phyloP scores from a whole-genome alignment of 2,113 vertebrate genomes.

The Solenodon paradoxus region DNA sequence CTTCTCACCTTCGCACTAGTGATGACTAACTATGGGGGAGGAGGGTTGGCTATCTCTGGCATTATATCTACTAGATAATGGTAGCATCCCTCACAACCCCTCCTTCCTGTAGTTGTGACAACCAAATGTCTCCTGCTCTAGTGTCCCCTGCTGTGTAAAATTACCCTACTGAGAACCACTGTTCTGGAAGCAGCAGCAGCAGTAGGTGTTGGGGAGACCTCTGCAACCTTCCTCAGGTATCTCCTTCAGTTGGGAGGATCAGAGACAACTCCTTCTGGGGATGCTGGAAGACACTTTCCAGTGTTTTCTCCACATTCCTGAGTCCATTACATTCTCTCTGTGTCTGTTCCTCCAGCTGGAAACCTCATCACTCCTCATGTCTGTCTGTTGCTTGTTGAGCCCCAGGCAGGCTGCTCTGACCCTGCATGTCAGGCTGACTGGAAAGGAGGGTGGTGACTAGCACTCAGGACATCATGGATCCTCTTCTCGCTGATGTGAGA shows the following conservation, averaged over 20 bases:
- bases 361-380: not conserved
- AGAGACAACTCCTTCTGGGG: not conserved
- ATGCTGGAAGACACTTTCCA: not conserved
- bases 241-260: not conserved
- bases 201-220: not conserved
- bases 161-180: not conserved
- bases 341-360: not conserved
- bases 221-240: not conserved
- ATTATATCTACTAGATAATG: not conserved
- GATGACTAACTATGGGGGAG: fast-evolving
- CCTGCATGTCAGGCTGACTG: not conserved
- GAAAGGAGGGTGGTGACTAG: not conserved
- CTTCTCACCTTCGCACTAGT: not conserved
- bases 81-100: not conserved
- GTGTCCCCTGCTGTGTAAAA: not conserved
- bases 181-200: not conserved
- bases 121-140: not conserved
- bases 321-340: not conserved
- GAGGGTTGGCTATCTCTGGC: fast-evolving
- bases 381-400: not conserved
- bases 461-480: too few species aligned
- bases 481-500: fast-evolving
- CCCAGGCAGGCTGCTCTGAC: not conserved
- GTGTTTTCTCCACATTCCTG: not conserved
- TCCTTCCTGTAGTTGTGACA: too few species aligned